Percentiles rank a stretch among this genome's conserved stretches.
Evolutionary conservation across 2,888 invertebrate genomes (phyloP).

Genomic region (Slavum lentiscoides): DNA sequence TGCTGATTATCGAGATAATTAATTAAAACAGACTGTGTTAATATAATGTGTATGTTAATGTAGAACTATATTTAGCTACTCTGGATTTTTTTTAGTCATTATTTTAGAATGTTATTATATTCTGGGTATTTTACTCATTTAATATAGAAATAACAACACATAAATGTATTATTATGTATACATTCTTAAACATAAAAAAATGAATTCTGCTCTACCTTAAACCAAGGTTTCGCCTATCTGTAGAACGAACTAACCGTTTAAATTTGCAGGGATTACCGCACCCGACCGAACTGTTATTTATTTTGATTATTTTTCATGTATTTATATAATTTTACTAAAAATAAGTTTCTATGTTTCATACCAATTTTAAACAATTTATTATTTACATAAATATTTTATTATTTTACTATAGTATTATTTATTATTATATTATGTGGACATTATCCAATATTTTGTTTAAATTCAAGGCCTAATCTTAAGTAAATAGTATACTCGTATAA

Average conservation of each 20-base stretch:
- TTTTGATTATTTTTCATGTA: background rate
- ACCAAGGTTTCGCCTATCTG: slow-evolving; percentile 25
- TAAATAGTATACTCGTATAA: background rate
- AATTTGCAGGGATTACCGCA: slow-evolving; percentile 27
- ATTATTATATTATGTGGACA: background rate
- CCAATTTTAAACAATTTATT: no score
- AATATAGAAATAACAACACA: slow-evolving; percentile 3
- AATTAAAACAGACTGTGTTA: background rate
- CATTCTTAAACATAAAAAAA: slow-evolving; percentile 14
- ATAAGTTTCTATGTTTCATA: no score
- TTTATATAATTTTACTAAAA: background rate
- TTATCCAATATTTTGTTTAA: slow-evolving; percentile 11
- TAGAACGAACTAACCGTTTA: slow-evolving; percentile 33
- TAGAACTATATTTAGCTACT: background rate
- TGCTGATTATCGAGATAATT: background rate
- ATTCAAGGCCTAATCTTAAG: background rate
- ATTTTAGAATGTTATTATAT: background rate
- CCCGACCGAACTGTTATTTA: slow-evolving; percentile 11
- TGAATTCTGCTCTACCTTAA: slow-evolving; percentile 5
- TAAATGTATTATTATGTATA: background rate
- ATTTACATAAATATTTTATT: background rate
- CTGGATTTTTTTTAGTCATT: background rate
- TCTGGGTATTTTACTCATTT: background rate
- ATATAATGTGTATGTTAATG: background rate
- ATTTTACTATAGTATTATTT: background rate